phyloP scores from a whole-genome alignment of 1,140 invertebrate species.

The Rhopalosiphum maidis region DNA sequence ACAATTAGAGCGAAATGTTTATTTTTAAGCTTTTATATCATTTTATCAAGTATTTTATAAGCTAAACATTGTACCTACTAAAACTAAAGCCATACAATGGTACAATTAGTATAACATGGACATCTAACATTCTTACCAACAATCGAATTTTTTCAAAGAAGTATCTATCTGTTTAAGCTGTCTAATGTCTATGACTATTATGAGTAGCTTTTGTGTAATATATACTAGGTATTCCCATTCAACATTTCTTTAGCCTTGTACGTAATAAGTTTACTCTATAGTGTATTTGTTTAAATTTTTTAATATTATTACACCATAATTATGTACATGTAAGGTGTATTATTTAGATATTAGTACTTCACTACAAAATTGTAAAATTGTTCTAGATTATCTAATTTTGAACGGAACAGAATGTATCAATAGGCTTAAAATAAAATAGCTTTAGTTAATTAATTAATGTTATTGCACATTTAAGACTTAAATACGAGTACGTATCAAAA shows the following conservation, averaged over 20 bases:
- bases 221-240: too few relatives aligned
- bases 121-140: not conserved
- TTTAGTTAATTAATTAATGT: not conserved
- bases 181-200: too few relatives aligned
- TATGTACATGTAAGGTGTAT: too few relatives aligned
- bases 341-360: not conserved
- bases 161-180: too few relatives aligned
- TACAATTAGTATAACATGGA: not conserved
- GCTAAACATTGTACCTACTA: not conserved
- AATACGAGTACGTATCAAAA: too few relatives aligned
- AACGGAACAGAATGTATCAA: not conserved
- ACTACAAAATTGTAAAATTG: not conserved
- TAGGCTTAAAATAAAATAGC: not conserved
- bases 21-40: not conserved
- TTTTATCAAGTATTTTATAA: not conserved
- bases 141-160: too few relatives aligned
- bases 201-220: too few relatives aligned
- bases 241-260: too few relatives aligned
- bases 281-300: too few relatives aligned
- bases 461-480: not conserved
- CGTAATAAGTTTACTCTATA: too few relatives aligned
- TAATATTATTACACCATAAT: too few relatives aligned
- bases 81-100: not conserved
- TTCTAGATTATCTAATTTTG: too few relatives aligned
- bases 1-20: not conserved